Evolutionary conservation across 1,140 invertebrate species (phyloP), one percentile per base, ranked within the genome.

Genomic region (Drosophila watanabei): DNA sequence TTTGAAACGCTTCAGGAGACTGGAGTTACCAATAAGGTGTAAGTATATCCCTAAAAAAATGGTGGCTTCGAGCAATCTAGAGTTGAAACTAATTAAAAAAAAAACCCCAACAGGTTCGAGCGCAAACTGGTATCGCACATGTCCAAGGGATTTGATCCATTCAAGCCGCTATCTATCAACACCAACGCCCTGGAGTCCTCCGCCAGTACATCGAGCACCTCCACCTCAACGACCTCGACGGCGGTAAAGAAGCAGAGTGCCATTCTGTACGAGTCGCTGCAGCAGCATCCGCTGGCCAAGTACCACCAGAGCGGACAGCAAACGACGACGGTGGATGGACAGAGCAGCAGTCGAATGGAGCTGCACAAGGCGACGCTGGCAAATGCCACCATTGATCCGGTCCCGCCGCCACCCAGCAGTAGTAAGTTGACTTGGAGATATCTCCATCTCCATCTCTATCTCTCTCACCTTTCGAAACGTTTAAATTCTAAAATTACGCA

Each of bases 11-110:
- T 93, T 48, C 92, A 92, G 51, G 92, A 93, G 51, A 93, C 92
- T 24, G 92, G 92, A n/a, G 92, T 93, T 2, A 93, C 92, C 62
- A 93, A 93, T 33, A 92, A 93, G 77, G 92, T 93, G 92, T 93
- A 77, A 83, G 86, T 87, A 35, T 9, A 64, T 13, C 16, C 6
- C 2, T n/a, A 14, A 35, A 41, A 16, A 13, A n/a, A 8, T 16
- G 5, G 2, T 10, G 2, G 18, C 14, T 13, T 13, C 0, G 0
- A n/a, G 16, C 24, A 51, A 28, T 37, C 5, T 16, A 28, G 10
- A 51, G 5, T 18, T 16, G 9, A 48, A 30, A 39, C 1, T 39
- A 18, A 39, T 32, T 4, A 24, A 8, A 0, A 49, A 52, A 13
- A 39, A 6, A 10, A 18, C 0, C 0, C 0, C 4, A 2, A 28